Base-by-base conservation (phyloP, 2,797 vertebrate species). In the Sebastes vulpes region DNA sequence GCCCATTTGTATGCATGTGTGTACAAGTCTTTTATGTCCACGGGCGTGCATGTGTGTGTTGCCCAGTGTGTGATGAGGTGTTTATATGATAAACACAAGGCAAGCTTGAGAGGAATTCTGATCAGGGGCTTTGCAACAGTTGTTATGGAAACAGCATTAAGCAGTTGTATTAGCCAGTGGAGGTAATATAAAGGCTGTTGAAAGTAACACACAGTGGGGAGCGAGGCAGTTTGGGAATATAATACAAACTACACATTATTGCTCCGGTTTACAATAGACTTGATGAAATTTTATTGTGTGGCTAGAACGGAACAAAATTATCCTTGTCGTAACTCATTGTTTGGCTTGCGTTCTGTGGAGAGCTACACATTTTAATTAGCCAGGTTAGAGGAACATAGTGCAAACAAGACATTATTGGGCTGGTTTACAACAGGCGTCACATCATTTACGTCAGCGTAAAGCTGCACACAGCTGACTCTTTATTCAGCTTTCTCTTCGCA, bases 71-170 rank as follows among this genome's bases (percentile, higher is more conserved):
- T 92, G 90, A 93, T 93, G 93, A 92, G 89, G 92, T 93, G 92
- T 93, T 95, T 94, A 91, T 91, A 92, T 92, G 94, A 93, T 94
- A 94, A 96, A 95, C 92, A 95, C 90, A 76, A 93, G 88, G 91
- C 89, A 70, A 86, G 94, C 95, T 91, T 82, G 91, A 90, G 92
- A 94, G 91, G 94, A 96, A 95, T 95, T 94, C 93, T 95, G 94
- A 95, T 95, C 93, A 95, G 95, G 93, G 93, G 94, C 92, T 96
- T 95, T 95, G 93, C 94, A 95, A 96, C 95, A 95, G 95, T 96
- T 96, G 95, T 95, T 95, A 94, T 95, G 94, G 92, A 94, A 93
- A 95, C 94, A 92, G 93, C 92, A 92, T 95, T 93, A 95, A 94
- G 93, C 92, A 92, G 89, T 91, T 89, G 90, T 89, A 90, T 93